A percentile compares a stretch with the other conserved stretches of the same genome.
These are phyloP conservation scores for Drosophila neotestacea DNA, from an alignment of 2,888 invertebrate genomes.

Conservation along the genomic window DNA sequence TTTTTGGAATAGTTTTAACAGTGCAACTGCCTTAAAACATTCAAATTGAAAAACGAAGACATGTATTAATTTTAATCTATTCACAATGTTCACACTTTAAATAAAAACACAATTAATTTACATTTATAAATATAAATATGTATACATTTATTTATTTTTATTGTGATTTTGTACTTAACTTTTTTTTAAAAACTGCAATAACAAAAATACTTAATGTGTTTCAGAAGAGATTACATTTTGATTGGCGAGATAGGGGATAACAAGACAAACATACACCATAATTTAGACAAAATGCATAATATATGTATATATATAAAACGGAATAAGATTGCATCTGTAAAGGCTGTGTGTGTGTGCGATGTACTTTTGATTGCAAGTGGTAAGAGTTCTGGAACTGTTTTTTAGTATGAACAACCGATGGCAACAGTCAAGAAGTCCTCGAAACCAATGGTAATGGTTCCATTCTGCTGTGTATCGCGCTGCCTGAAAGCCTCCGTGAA, in stretches of 20 bases:
- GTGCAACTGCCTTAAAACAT: slow-evolving; percentile 61
- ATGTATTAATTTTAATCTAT: slow-evolving; percentile 42
- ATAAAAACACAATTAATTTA: slow-evolving; percentile 60
- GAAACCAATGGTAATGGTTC: slow-evolving; percentile 93
- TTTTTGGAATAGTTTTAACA: slow-evolving; percentile 44
- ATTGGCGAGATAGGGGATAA: slow-evolving; percentile 39
- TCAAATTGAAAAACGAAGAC: slow-evolving; percentile 43
- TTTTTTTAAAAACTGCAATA: slow-evolving; percentile 41
- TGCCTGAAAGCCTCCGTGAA: slow-evolving; percentile 94
- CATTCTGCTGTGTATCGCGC: slow-evolving; percentile 92
- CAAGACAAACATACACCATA: slow-evolving; percentile 45
- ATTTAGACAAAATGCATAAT: slow-evolving; percentile 47
- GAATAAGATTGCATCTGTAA: slow-evolving; percentile 55
- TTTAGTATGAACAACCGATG: slow-evolving; percentile 88
- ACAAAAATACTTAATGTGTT: slow-evolving; percentile 59
- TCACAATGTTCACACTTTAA: slow-evolving; percentile 56
- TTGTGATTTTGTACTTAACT: slow-evolving; percentile 68
- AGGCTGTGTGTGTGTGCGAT: slow-evolving; percentile 30
- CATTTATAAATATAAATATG: slow-evolving; percentile 58
- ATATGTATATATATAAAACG: slow-evolving; percentile 30
- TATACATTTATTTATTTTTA: slow-evolving; percentile 47
- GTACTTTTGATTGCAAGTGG: slow-evolving; percentile 13
- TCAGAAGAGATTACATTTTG: slow-evolving; percentile 54
- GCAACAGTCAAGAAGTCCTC: slow-evolving; percentile 96
- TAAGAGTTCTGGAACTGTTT: not conserved